phyloP scores from a whole-genome alignment of 1,140 invertebrate species.

The Lerema accius region DNA sequence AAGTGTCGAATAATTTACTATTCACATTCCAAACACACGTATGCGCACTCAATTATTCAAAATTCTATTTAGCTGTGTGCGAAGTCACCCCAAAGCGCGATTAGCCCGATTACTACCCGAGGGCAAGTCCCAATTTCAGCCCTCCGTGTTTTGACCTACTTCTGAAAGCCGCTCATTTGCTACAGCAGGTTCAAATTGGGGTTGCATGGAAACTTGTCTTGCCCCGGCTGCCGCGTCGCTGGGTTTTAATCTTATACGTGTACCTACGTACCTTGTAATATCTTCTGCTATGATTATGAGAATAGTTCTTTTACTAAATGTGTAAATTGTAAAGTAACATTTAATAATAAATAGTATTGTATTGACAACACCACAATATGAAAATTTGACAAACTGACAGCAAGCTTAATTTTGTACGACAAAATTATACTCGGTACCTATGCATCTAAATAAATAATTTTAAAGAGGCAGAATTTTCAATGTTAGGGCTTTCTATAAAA shows the following conservation, averaged over 20 bases:
- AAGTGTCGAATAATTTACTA: slow-evolving; percentile 20
- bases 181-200: slow-evolving; percentile 73
- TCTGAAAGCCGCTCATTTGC: slow-evolving; percentile 71
- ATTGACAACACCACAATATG: too few relatives aligned
- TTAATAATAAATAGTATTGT: too few relatives aligned
- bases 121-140: slow-evolving; percentile 73
- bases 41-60: slow-evolving; percentile 22
- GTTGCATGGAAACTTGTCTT: slow-evolving; percentile 70
- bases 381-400: too few relatives aligned
- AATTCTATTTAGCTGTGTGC: slow-evolving; percentile 27
- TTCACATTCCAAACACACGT: slow-evolving; percentile 24
- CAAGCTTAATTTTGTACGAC: too few relatives aligned
- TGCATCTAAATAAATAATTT: too few relatives aligned
- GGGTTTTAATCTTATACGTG: slow-evolving; percentile 36
- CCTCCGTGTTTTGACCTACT: slow-evolving; percentile 76
- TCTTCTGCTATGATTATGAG: too few relatives aligned
- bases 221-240: slow-evolving; percentile 37
- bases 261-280: too few relatives aligned
- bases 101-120: slow-evolving; percentile 53
- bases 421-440: too few relatives aligned
- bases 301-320: too few relatives aligned
- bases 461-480: too few relatives aligned
- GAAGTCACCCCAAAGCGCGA: slow-evolving; percentile 35
- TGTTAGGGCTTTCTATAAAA: too few relatives aligned
- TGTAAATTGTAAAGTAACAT: too few relatives aligned